phyloP scores from a whole-genome alignment of 2,113 vertebrate species.

The Hystrix brachyura region DNA sequence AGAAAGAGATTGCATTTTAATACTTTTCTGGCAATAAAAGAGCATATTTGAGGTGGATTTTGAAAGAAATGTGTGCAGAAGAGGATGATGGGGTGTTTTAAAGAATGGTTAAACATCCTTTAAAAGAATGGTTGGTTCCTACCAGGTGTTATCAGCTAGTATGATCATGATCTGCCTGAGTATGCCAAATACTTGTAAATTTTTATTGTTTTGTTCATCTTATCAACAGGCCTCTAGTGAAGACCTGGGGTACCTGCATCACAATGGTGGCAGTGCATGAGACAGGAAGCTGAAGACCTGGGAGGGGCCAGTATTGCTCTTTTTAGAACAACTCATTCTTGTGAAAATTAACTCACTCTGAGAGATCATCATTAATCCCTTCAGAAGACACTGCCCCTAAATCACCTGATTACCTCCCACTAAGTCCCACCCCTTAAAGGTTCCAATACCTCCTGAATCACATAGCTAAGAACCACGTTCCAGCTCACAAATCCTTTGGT shows the following conservation, averaged over 20 bases:
- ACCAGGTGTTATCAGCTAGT: background rate
- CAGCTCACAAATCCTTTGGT: background rate
- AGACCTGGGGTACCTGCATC: too few relatives aligned
- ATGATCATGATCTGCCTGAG: background rate
- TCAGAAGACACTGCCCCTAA: background rate
- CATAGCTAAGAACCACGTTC: background rate
- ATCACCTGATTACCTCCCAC: background rate
- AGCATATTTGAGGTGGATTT: slow-evolving; percentile 12
- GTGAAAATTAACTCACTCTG: background rate
- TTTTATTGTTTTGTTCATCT: background rate
- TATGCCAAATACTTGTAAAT: background rate
- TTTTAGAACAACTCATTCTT: background rate
- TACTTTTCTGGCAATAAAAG: background rate
- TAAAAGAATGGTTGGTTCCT: too few relatives aligned
- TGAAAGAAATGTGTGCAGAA: background rate
- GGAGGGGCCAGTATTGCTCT: background rate
- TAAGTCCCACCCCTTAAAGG: background rate
- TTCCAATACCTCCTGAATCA: background rate
- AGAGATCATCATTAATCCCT: background rate
- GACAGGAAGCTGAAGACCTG: background rate
- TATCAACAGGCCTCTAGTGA: background rate
- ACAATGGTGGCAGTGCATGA: background rate
- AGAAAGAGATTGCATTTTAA: background rate
- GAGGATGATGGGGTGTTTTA: background rate
- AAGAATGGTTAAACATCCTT: background rate